Percentiles rank a stretch among this genome's conserved stretches.
These are phyloP conservation scores for Myotis daubentonii DNA, from an alignment of 2,797 vertebrate species.

Conservation along the genomic window DNA sequence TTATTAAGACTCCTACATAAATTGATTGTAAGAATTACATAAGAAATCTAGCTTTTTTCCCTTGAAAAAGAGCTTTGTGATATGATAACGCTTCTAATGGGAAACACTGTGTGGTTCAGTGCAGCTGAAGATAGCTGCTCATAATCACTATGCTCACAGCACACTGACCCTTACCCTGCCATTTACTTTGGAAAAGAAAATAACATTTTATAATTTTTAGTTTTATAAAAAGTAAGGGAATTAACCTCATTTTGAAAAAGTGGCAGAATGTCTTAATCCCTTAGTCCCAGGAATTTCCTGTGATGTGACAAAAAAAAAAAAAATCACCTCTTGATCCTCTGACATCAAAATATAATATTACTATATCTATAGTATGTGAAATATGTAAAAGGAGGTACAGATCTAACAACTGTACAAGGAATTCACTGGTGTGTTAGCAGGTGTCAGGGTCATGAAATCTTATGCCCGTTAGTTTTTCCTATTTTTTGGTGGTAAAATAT, in stretches of 20 bases:
- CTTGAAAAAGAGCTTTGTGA: slow-evolving; percentile 15
- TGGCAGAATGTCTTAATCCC: not conserved
- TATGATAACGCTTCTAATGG: not conserved
- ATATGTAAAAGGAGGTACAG: not conserved
- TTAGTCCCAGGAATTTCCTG: not conserved
- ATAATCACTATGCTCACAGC: slow-evolving; percentile 27
- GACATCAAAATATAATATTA: not conserved
- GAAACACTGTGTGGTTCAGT: slow-evolving; percentile 56
- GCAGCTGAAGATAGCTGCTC: slow-evolving; percentile 7
- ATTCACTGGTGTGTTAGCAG: not conserved
- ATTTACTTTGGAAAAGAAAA: slow-evolving; percentile 48
- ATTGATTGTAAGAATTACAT: not conserved
- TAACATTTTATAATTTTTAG: slow-evolving; percentile 56
- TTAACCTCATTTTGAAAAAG: slow-evolving; percentile 35
- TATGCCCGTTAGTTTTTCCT: not conserved
- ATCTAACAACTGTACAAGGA: not conserved
- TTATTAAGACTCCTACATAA: slow-evolving; percentile 8
- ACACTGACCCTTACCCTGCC: slow-evolving; percentile 21
- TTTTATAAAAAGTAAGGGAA: slow-evolving; percentile 50
- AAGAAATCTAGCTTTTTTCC: slow-evolving; percentile 40
- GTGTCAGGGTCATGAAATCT: not conserved
- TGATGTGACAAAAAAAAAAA: not conserved
- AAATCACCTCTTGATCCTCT: not conserved
- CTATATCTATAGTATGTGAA: not conserved
- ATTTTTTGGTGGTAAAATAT: not conserved